Conservation (phyloP, 2,888 invertebrate genomes). For the Salticus scenicus region DNA sequence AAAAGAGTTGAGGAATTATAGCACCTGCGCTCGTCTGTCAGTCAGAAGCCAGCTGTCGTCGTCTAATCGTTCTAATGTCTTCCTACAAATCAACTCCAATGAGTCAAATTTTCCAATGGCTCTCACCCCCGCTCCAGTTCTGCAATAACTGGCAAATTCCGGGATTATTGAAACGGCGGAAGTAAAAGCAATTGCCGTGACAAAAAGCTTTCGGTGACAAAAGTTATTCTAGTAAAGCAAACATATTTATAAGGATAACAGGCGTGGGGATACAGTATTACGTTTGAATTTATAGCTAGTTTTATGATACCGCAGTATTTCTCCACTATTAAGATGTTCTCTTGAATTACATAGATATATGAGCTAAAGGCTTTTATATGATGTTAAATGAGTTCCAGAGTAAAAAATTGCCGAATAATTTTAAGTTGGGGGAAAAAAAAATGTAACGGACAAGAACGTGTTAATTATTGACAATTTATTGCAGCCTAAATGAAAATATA, state of each 20-base stretch:
- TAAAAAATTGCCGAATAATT: no score
- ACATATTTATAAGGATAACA: slow-evolving; percentile 17
- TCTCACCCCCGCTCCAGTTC: slow-evolving; percentile 25
- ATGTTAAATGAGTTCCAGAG: no score
- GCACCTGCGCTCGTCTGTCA: slow-evolving; percentile 51
- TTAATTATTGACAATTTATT: no score
- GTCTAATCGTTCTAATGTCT: slow-evolving; percentile 54
- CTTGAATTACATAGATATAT: background rate
- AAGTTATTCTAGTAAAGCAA: slow-evolving; percentile 12
- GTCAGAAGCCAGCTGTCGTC: slow-evolving; percentile 35
- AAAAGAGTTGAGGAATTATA: slow-evolving; percentile 44
- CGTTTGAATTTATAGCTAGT: background rate
- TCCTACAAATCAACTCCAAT: slow-evolving; percentile 44
- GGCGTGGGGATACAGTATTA: background rate
- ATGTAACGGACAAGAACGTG: no score
- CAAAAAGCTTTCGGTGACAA: background rate
- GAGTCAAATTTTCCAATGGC: slow-evolving; percentile 48
- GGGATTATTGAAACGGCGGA: slow-evolving; percentile 17
- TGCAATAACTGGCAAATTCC: slow-evolving; percentile 25
- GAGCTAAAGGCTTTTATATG: no score
- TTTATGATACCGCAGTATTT: background rate
- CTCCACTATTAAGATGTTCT: background rate
- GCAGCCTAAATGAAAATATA: no score
- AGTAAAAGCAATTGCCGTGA: background rate
- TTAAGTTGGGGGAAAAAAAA: no score